Percentiles rank a stretch among this genome's conserved stretches.
Conservation (phyloP, 1,140 invertebrate species). For the Rhyzopertha dominica region DNA sequence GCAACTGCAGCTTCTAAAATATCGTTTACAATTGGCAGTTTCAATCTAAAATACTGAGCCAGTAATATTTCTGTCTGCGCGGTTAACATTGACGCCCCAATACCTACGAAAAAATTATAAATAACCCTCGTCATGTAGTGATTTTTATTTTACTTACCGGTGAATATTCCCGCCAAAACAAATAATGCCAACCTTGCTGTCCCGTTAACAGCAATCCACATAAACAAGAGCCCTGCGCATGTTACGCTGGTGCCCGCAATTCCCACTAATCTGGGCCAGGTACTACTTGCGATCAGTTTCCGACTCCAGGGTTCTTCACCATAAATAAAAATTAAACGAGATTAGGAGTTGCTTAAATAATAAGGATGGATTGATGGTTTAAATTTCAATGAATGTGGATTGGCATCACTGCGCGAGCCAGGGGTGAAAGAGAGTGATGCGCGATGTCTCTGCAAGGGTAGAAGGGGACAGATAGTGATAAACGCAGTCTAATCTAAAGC, state of each 20-base stretch:
- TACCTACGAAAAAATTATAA: constrained; percentile 27
- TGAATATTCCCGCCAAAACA: constrained; percentile 28
- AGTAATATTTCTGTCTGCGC: constrained; percentile 38
- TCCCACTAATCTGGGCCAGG: constrained; percentile 37
- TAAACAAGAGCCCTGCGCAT: constrained; percentile 40
- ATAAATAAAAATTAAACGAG: too few species aligned
- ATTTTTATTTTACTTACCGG: constrained; percentile 26
- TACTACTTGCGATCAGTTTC: constrained; percentile 30
- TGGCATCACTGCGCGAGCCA: too few species aligned
- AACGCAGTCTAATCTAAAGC: too few species aligned
- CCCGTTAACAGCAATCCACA: constrained; percentile 36
- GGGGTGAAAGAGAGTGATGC: too few species aligned
- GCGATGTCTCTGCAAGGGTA: too few species aligned
- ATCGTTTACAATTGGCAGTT: constrained; percentile 29
- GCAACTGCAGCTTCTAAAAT: constrained; percentile 24
- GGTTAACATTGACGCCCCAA: constrained; percentile 35
- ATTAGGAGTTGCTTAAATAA: constrained; percentile 5
- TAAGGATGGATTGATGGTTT: too few species aligned
- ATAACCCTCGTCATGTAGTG: neutral
- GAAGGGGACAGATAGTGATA: too few species aligned
- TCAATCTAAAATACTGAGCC: constrained; percentile 38
- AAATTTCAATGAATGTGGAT: too few species aligned
- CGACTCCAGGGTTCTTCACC: constrained; percentile 32
- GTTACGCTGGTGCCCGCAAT: constrained; percentile 35
- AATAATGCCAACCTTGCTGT: constrained; percentile 16